Conservation (phyloP, 2,797 vertebrate species). For the Peromyscus attwateri region DNA sequence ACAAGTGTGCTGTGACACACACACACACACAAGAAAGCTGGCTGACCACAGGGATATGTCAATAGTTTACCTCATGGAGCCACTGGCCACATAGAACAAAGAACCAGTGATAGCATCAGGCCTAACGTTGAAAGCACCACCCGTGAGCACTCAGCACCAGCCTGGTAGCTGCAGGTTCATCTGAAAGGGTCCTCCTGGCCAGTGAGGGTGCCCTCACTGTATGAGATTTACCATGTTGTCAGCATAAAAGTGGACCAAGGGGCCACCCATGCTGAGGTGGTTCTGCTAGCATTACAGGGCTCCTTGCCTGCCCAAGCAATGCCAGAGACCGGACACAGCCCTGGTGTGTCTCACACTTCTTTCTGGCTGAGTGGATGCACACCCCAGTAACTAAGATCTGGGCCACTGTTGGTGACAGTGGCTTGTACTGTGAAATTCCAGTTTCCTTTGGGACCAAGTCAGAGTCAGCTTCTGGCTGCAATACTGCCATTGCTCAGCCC, state of each 20-base stretch:
- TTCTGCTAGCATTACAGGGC: no score
- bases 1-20: neutral
- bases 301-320: no score
- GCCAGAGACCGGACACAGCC: neutral
- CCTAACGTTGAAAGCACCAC: constrained; percentile 79
- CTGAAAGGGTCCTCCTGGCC: constrained; percentile 57
- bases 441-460: neutral
- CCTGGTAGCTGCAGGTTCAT: constrained; percentile 64
- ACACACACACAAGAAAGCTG: constrained; percentile 26
- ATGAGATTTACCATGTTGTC: constrained; percentile 77
- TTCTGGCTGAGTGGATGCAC: neutral
- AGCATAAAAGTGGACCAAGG: neutral
- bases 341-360: neutral
- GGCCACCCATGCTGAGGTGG: accelerated
- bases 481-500: neutral
- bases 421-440: neutral
- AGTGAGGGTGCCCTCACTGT: constrained; percentile 78
- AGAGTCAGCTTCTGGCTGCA: neutral
- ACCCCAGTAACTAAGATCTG: neutral
- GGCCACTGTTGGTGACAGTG: neutral
- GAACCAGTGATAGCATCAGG: constrained; percentile 76
- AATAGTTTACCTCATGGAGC: constrained; percentile 68
- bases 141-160: constrained; percentile 75
- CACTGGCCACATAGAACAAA: constrained; percentile 81
- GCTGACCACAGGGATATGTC: constrained; percentile 68